phyloP scores from a whole-genome alignment of 2,888 invertebrate genomes.

The Melolontha melolontha region DNA sequence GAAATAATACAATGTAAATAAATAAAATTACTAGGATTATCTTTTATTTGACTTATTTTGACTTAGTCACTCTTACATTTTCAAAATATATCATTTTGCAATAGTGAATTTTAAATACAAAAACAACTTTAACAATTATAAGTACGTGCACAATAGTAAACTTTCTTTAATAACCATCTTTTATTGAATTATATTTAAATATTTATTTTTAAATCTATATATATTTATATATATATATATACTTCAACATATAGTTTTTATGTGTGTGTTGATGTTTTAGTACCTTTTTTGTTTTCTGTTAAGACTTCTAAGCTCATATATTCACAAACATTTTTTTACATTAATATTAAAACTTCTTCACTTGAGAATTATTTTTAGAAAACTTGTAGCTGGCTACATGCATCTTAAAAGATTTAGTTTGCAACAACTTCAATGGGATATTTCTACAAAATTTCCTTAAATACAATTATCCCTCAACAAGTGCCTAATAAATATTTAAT shows the following conservation, averaged over 20 bases:
- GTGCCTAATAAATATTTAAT: constrained; percentile 3
- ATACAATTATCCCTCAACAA: constrained; percentile 24
- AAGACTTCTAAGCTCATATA: constrained; percentile 12
- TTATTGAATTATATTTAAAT: constrained; percentile 17
- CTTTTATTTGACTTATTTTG: constrained; percentile 5
- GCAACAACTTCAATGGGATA: background rate
- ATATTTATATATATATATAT: constrained; percentile 22
- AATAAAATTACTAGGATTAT: constrained; percentile 27
- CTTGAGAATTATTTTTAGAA: background rate
- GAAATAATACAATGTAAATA: constrained; percentile 27
- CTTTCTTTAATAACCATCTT: constrained; percentile 27
- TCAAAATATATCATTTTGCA: background rate
- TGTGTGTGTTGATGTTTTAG: constrained; percentile 12
- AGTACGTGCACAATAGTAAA: constrained; percentile 36
- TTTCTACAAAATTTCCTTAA: constrained; percentile 7
- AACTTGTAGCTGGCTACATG: background rate
- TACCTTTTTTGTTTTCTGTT: constrained; percentile 22
- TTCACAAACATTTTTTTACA: background rate
- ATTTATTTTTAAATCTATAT: constrained; percentile 26
- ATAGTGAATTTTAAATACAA: constrained; percentile 7
- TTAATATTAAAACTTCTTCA: background rate
- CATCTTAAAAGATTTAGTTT: background rate
- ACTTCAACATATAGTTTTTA: constrained; percentile 11
- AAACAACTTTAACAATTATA: constrained; percentile 22
- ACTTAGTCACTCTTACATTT: constrained; percentile 15